These are phyloP conservation scores for Phataginus tetradactyla DNA, from an alignment of 2,797 vertebrate genomes.

Conservation along the genomic window DNA sequence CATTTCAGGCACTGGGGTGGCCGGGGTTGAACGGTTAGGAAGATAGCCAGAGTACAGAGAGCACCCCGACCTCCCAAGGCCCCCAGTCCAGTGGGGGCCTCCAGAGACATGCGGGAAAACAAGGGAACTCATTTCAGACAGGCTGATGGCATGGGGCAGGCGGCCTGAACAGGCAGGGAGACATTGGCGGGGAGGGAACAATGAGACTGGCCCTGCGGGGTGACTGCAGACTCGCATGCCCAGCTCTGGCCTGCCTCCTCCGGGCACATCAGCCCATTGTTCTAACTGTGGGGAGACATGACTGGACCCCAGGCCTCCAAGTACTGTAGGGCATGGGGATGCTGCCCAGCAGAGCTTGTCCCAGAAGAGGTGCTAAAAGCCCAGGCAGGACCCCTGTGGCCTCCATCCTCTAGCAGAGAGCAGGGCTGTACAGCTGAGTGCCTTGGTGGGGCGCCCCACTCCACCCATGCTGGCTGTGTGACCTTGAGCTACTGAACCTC, in stretches of 20 bases:
- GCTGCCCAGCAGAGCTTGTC: fast-evolving
- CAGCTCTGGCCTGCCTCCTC: not conserved
- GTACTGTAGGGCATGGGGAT: no score
- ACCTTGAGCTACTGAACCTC: not conserved
- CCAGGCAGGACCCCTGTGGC: not conserved
- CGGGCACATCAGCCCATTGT: fast-evolving
- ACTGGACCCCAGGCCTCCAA: no score
- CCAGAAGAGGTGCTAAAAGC: fast-evolving
- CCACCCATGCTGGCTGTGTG: fast-evolving
- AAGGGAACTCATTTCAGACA: not conserved
- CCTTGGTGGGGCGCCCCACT: not conserved
- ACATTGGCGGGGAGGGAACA: not conserved
- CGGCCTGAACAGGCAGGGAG: fast-evolving
- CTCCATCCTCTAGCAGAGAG: fast-evolving
- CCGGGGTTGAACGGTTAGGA: no score
- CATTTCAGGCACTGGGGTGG: not conserved
- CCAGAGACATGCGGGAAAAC: fast-evolving
- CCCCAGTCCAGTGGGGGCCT: fast-evolving
- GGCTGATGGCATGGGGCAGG: fast-evolving
- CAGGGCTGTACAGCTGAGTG: not conserved
- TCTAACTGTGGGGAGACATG: fast-evolving
- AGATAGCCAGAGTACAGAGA: fast-evolving
- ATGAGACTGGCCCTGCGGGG: no score
- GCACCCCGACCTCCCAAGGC: fast-evolving
- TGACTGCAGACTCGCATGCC: no score